Base-by-base conservation (phyloP, 2,113 vertebrate genomes). In the Larimichthys polyactis region DNA sequence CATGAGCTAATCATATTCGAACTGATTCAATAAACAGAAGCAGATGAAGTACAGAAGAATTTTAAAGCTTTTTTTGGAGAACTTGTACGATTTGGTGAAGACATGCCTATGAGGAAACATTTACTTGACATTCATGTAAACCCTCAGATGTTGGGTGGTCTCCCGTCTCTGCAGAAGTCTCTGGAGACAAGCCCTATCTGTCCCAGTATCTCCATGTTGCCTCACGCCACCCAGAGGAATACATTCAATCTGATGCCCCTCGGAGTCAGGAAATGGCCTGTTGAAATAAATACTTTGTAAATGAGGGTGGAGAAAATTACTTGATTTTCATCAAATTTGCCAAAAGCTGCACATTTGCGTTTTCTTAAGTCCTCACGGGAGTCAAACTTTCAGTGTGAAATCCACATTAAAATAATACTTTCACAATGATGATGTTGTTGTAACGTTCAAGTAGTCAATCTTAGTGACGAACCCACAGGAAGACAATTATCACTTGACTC, bases 181-280 rank as follows among this genome's bases (percentile, higher is more conserved):
- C 0, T 19, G 43, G 71, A 71, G 78, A 81, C 36, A 11, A 20
- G 43, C n/a, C 59, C 70, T 86, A 86, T 89, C 86, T 76, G 75
- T 77, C 70, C 14, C 57, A 66, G 40, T 43, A 84, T 88, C 80
- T 88, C 60, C 27, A 29, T 8, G 69, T 71, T 58, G 77, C 60
- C 64, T 82, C 51, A 55, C 68, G 24, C 0, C 29, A 27, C 72
- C 87, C 89, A 59, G 65, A 83, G 85, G 91, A 88, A 81, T 52
- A 81, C 68, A 54, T 88, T 87, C 84, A 86, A 91, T 92, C 89
- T 88, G 90, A 92, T 92, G 88, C 86, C 84, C 90, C 88, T 74
- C 32, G 20, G 79, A 89, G 82, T 86, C 88, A 90, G 93, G 93
- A 94, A 93, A 89, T 85, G 62, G 78, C 54, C 68, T 75, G 65